phyloP scores from a whole-genome alignment of 2,888 invertebrate genomes.

The Protodeltote pygarga region DNA sequence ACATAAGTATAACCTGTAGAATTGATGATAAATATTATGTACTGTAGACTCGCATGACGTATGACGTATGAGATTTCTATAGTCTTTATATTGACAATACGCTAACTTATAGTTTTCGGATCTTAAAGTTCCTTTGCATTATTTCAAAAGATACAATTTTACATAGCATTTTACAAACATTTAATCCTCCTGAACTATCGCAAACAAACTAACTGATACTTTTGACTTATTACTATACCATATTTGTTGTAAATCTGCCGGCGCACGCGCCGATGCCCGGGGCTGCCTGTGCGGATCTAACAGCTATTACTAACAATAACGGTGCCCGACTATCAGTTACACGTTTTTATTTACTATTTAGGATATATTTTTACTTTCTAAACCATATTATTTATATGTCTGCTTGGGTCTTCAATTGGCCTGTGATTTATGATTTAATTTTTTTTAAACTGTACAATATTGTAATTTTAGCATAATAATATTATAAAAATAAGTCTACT shows the following conservation, averaged over 20 bases:
- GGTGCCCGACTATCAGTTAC: constrained; percentile 33
- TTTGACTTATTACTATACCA: constrained; percentile 47
- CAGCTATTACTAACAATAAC: constrained; percentile 44
- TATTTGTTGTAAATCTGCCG: constrained; percentile 40
- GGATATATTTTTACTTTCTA: constrained; percentile 26
- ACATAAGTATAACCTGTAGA: too few relatives aligned
- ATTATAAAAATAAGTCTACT: too few relatives aligned
- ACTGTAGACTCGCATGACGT: too few relatives aligned
- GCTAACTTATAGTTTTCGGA: too few relatives aligned
- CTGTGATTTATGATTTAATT: too few relatives aligned
- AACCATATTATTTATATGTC: constrained; percentile 32
- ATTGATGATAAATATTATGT: too few relatives aligned
- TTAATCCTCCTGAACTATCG: constrained; percentile 12
- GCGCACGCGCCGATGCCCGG: constrained; percentile 51
- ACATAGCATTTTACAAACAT: constrained; percentile 4
- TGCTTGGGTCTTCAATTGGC: too few relatives aligned
- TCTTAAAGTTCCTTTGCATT: constrained; percentile 1
- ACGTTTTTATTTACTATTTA: constrained; percentile 31
- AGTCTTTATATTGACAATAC: too few relatives aligned
- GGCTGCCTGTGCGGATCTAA: constrained; percentile 37
- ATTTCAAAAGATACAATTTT: background rate
- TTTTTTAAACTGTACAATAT: too few relatives aligned
- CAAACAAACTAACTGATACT: constrained; percentile 45
- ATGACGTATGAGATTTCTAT: too few relatives aligned
- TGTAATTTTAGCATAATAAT: too few relatives aligned